phyloP scores from a whole-genome alignment of 2,113 vertebrate genomes.

The Onychostruthus taczanowskii region DNA sequence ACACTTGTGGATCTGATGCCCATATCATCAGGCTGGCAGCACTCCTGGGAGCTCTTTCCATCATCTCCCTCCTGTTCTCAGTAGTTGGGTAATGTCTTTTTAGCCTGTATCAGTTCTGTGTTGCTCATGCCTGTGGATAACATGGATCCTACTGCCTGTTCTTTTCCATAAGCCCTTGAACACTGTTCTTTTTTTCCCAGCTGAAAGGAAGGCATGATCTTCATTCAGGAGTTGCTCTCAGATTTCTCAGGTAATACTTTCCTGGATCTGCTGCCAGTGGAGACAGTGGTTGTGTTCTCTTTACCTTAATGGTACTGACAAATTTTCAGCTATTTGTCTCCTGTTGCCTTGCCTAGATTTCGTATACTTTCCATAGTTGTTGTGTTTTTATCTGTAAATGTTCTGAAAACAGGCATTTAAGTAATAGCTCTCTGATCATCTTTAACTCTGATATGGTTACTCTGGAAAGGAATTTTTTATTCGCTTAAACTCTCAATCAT shows the following conservation, averaged over 20 bases:
- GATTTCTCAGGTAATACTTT: not conserved
- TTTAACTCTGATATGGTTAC: not conserved
- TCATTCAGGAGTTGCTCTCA: not conserved
- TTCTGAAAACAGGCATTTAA: not conserved
- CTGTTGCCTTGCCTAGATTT: not conserved
- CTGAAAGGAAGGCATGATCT: not conserved
- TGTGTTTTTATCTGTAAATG: not conserved
- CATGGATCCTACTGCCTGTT: not conserved
- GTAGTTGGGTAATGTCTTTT: not conserved
- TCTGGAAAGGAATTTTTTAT: not conserved
- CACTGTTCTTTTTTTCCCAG: not conserved
- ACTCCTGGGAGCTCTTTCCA: not conserved
- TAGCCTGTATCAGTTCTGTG: not conserved
- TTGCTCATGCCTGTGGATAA: not conserved
- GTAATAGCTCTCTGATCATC: not conserved
- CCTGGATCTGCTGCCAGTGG: not conserved
- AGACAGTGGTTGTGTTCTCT: not conserved
- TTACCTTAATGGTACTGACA: not conserved
- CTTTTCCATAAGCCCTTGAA: not conserved
- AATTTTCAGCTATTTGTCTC: not conserved
- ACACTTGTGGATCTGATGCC: not conserved
- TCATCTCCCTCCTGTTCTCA: not conserved
- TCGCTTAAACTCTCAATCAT: not conserved
- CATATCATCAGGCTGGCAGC: not conserved
- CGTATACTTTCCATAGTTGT: not conserved